Evolutionary conservation across 2,797 vertebrate genomes (phyloP), one percentile per base, ranked within the genome.

Genomic region (Microcaecilia unicolor): DNA sequence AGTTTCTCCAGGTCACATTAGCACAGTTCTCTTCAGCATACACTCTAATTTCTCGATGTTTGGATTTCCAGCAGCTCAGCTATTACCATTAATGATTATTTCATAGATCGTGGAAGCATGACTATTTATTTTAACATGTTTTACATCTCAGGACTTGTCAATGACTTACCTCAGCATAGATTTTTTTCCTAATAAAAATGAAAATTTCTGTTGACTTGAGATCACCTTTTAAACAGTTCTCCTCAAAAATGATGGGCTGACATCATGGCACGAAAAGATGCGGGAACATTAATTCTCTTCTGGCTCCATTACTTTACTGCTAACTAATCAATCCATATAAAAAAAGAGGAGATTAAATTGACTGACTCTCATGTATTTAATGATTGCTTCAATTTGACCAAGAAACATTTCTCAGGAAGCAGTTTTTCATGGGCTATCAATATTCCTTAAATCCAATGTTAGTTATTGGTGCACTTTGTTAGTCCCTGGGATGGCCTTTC

Each of bases 311-410:
- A 54, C 67, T 86, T 80, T 75, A 73, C 83, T 77, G 83, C n/a
- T n/a, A 86, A 86, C 57, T 76, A 74, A 87, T 90, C 78, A 81
- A 93, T 91, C 80, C 69, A 81, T 83, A 86, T 74, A 87, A 90
- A n/a, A n/a, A 89, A 91, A 82, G 80, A 80, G 76, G 78, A 84
- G 85, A 90, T 92, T 87, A 86, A 89, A 91, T 83, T 82, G 88
- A 89, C 80, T 78, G 80, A 78, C 81, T 82, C 83, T 86, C 88
- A 84, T 86, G 87, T 89, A 87, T 84, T 90, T 90, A 87, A 91
- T 88, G 87, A 92, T 90, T 78, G 83, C 77, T 72, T 73, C 77
- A 85, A 75, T 86, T 87, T 86, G 85, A 84, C 83, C 81, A 80
- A 83, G 80, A 78, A 72, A 76, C 63, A 65, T 87, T 84, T 86